These are phyloP conservation scores for Clunio marinus DNA, from an alignment of 2,888 invertebrate genomes.

Conservation along the genomic window DNA sequence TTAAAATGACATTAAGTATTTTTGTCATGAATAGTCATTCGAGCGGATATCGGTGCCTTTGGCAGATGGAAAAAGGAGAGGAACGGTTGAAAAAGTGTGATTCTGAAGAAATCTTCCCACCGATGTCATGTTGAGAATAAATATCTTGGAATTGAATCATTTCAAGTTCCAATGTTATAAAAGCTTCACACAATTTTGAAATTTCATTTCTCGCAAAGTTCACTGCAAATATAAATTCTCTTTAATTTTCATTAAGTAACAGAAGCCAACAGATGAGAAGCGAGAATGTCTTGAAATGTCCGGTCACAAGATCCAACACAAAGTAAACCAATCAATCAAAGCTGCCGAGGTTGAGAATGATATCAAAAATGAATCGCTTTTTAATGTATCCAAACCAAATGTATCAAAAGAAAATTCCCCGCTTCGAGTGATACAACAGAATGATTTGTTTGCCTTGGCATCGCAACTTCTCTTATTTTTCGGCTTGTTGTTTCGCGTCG, in stretches of 20 bases:
- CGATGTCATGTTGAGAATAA: background rate
- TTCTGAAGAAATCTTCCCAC: conserved; percentile 12
- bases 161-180: background rate
- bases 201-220: background rate
- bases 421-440: conserved; percentile 15
- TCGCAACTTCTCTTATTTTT: background rate
- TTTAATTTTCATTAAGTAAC: no score
- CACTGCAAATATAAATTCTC: background rate
- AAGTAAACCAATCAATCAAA: conserved; percentile 37
- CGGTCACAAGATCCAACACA: conserved; percentile 17
- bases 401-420: conserved; percentile 19
- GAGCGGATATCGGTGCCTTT: conserved; percentile 37
- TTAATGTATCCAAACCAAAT: conserved; percentile 26
- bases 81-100: background rate
- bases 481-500: no score
- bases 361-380: conserved; percentile 25
- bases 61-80: background rate
- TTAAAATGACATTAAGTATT: conserved; percentile 41
- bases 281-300: background rate
- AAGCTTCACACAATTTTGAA: background rate
- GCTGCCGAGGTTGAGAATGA: conserved; percentile 17
- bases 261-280: no score
- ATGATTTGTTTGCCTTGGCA: conserved; percentile 38
- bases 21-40: conserved; percentile 41
- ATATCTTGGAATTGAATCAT: conserved; percentile 6